phyloP scores from a whole-genome alignment of 2,113 vertebrate species.

The Bubalus kerabau region DNA sequence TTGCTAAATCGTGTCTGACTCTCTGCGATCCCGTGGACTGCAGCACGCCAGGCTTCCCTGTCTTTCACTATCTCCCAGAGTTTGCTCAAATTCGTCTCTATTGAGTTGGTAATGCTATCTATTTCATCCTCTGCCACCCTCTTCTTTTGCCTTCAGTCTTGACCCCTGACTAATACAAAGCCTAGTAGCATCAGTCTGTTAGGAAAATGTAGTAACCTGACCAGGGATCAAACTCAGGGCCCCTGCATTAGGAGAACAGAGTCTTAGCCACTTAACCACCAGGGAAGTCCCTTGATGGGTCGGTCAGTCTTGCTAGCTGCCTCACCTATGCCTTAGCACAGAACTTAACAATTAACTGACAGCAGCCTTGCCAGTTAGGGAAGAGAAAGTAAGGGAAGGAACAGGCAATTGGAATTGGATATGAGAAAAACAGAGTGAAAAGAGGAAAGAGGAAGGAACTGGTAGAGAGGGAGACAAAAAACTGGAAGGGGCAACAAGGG shows the following conservation, averaged over 20 bases:
- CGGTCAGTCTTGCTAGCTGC: not conserved
- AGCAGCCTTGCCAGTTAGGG: not conserved
- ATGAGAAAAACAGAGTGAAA: not conserved
- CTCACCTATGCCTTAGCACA: not conserved
- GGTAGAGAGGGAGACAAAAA: not conserved
- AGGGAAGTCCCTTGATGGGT: not conserved
- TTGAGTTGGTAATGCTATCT: not conserved
- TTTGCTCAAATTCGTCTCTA: not conserved
- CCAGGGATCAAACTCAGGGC: not conserved
- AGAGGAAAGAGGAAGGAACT: not conserved
- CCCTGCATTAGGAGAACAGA: not conserved
- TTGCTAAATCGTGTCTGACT: not conserved
- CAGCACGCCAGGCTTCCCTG: not conserved
- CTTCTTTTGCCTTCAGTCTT: not conserved
- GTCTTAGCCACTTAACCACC: not conserved
- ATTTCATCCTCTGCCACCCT: not conserved
- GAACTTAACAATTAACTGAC: not conserved
- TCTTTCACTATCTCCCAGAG: not conserved
- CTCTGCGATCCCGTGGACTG: fast-evolving
- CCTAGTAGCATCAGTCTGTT: not conserved
- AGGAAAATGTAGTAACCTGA: not conserved
- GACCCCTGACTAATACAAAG: not conserved
- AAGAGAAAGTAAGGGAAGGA: not conserved
- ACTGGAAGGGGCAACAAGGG: not conserved
- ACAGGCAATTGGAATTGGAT: not conserved